Evolutionary conservation across 2,797 vertebrate species (phyloP), one percentile per base, ranked within the genome.

Genomic region (Tauraco hartlaubi): DNA sequence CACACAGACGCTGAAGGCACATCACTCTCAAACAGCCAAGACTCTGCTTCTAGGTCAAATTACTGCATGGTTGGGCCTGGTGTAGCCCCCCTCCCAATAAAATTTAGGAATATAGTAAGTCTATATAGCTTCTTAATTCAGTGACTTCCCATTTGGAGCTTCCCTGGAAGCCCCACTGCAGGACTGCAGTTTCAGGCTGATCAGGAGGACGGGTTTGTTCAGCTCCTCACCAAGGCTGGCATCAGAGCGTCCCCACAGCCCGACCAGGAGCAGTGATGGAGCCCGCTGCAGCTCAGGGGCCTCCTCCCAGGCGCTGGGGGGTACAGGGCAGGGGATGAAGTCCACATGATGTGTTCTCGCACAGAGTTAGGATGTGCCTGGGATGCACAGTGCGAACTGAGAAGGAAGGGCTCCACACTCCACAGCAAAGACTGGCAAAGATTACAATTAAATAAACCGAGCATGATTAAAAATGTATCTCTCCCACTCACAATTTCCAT

Each of bases 381-480:
- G 28, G 54, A 11, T 39, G 18, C 0, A 1, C 58, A 39, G 25
- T 10, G 39, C 1, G 6, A 88, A 48, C 19, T 0, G 3, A 44
- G 39, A 58, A 22, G 19, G n/a, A 69, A 90, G 28, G 13, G 63
- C 59, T 77, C 39, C 58, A 31, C 5, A 1, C 33, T 68, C 11
- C 29, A 25, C 26, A 56, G 61, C 61, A 66, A 59, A 63, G 49
- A 37, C 48, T 22, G 29, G 39, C 26, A 61, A 87, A 78, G 46
- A 75, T 52, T 49, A 43, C 41, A 63, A 25, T 51, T 67, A 78
- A 92, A 71, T 72, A 83, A 68, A 6, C 46, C 0, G 9, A 87
- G 49, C n/a, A 20, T 20, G 39, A 68, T 85, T 91, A 83, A 91
- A 96, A 88, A 88, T 29, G 9, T 66, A 55, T 58, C 72, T 90